Evolutionary conservation across 2,113 vertebrate genomes (phyloP).

Genomic region (Crotalus horridus): DNA sequence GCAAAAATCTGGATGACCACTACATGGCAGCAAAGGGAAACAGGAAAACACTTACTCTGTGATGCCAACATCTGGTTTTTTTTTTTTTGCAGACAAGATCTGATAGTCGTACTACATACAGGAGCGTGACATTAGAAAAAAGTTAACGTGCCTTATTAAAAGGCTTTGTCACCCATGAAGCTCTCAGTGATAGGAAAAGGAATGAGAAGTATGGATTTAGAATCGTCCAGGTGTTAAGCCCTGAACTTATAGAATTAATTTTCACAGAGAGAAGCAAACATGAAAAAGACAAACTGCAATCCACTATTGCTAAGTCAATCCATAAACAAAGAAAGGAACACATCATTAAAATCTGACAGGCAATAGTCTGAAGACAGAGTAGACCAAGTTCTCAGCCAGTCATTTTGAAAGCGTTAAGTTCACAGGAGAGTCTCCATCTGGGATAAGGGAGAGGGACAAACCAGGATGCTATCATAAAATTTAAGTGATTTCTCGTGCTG

Average conservation of each 20-base stretch:
- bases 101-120: not conserved
- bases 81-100: not conserved
- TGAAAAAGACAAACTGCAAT: slow-evolving; percentile 22
- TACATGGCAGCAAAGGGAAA: not conserved
- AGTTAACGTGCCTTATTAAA: slow-evolving; percentile 20
- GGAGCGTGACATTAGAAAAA: not conserved
- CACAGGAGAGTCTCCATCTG: slow-evolving; percentile 72
- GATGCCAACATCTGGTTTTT: not conserved
- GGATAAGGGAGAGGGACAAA: slow-evolving; percentile 68
- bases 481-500: slow-evolving; percentile 76
- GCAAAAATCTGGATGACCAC: not conserved
- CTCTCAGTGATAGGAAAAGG: rapidly evolving
- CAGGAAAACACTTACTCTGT: not conserved
- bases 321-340: not conserved
- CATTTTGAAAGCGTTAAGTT: slow-evolving; percentile 36
- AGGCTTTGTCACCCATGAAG: slow-evolving; percentile 16
- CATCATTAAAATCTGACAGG: not conserved
- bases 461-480: slow-evolving; percentile 77
- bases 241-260: not conserved
- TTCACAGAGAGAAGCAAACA: not conserved
- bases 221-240: not conserved
- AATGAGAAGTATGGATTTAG: not conserved
- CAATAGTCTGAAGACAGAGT: slow-evolving; percentile 4
- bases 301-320: slow-evolving; percentile 19
- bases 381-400: not conserved